phyloP scores from a whole-genome alignment of 1,140 invertebrate genomes.

The Brachionus sp. region DNA sequence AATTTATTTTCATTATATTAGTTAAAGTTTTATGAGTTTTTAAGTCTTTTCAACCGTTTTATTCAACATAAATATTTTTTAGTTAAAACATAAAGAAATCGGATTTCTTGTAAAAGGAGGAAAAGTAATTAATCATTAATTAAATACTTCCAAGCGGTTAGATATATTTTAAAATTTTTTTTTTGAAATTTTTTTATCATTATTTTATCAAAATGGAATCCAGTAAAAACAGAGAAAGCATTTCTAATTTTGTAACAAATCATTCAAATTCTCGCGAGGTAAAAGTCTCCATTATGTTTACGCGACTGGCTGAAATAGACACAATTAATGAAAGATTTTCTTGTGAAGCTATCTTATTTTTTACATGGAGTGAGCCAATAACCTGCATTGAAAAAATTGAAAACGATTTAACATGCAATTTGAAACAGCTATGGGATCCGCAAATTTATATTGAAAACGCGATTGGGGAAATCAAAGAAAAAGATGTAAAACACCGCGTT shows the following conservation, averaged over 20 bases:
- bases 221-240: not conserved
- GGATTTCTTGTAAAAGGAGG: too few species aligned
- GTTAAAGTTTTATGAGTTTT: too few species aligned
- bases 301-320: slow-evolving; percentile 7
- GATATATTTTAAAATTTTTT: too few species aligned
- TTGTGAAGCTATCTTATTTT: slow-evolving; percentile 7
- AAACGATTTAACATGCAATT: not conserved
- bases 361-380: not conserved
- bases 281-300: slow-evolving; percentile 17
- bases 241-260: not conserved
- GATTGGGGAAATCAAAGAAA: slow-evolving; percentile 9
- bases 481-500: slow-evolving; percentile 16
- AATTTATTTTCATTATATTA: too few species aligned
- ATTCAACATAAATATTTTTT: too few species aligned
- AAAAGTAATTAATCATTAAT: too few species aligned
- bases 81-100: too few species aligned
- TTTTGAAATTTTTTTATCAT: too few species aligned
- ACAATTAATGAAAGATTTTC: slow-evolving; percentile 21
- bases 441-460: slow-evolving; percentile 6
- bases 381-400: not conserved
- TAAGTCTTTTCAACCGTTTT: too few species aligned
- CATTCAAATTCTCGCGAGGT: not conserved
- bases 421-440: not conserved
- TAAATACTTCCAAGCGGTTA: too few species aligned
- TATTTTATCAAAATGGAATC: not conserved